Evolutionary conservation across 53 echinoderm and acorn worm genomes (phyloP).

Genomic region (Stichopus horrens): DNA sequence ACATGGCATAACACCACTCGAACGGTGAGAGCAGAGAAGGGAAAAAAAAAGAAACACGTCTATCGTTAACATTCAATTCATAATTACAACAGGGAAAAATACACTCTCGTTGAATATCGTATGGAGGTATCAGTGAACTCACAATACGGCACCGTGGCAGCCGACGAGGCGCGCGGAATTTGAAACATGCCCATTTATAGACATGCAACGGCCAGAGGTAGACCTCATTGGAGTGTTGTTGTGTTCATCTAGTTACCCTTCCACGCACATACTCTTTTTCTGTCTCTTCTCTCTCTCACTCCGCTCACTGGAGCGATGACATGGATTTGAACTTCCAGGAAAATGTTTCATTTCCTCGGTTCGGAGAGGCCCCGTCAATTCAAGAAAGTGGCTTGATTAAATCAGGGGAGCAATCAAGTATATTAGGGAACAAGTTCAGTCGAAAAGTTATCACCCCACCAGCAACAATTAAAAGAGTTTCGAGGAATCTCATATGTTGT

Average conservation of each 20-base stretch:
- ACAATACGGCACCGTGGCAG: conserved; percentile 30
- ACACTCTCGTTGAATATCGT: conserved; percentile 32
- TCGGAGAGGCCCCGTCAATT: conserved; percentile 10
- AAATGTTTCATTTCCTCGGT: conserved; percentile 17
- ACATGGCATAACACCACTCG: conserved; percentile 31
- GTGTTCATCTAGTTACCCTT: not conserved
- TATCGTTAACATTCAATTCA: conserved; percentile 35
- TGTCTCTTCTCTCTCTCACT: not conserved
- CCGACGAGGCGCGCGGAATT: conserved; percentile 42
- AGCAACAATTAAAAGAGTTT: not conserved
- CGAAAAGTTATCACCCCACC: not conserved
- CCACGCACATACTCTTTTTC: not conserved
- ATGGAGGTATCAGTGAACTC: conserved; percentile 14
- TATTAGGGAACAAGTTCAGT: not conserved
- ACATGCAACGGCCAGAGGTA: conserved; percentile 24
- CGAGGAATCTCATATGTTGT: not conserved
- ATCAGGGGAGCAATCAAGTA: not conserved
- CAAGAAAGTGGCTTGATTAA: not conserved
- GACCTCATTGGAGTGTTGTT: conserved; percentile 26
- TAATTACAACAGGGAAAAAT: conserved; percentile 37
- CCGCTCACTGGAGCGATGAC: conserved; percentile 6
- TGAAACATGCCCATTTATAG: conserved; percentile 50
- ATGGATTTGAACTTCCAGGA: conserved; percentile 44
- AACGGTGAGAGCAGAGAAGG: not conserved
- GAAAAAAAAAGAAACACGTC: not conserved